Evolutionary conservation across 2,797 vertebrate genomes (phyloP).

Genomic region (Rhinophrynus dorsalis): DNA sequence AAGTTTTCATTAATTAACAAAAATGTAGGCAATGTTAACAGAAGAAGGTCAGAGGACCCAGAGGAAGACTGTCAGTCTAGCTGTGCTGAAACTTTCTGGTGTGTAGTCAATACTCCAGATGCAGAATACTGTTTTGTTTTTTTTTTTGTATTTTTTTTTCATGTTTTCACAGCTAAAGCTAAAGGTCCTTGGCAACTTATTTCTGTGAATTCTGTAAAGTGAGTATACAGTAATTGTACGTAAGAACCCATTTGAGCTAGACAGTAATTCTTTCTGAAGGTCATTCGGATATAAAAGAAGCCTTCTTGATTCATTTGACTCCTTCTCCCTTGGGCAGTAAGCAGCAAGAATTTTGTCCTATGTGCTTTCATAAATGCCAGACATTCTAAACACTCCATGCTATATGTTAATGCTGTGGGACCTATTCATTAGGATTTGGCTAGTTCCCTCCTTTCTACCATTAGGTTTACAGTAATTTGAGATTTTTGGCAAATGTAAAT

Average conservation of each 20-base stretch:
- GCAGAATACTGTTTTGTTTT: not conserved
- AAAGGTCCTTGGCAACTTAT: not conserved
- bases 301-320: not conserved
- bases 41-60: conserved; percentile 17
- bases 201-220: conserved; percentile 3
- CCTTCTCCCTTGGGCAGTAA: not conserved
- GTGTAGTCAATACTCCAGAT: not conserved
- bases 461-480: too few relatives aligned
- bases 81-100: not conserved
- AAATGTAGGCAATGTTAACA: conserved; percentile 46
- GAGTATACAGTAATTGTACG: not conserved
- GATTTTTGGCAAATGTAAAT: too few relatives aligned
- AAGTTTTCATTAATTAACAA: conserved; percentile 51
- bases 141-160: too few relatives aligned
- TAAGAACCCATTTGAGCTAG: not conserved
- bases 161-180: not conserved
- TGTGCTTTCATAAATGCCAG: not conserved
- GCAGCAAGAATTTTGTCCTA: not conserved
- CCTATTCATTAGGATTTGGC: not conserved
- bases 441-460: too few relatives aligned
- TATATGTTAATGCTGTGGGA: not conserved
- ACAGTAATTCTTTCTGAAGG: conserved; percentile 8
- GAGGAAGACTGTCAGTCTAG: not conserved
- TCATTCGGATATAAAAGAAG: conserved; percentile 2
- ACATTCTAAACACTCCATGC: not conserved